Evolutionary conservation across 2,797 vertebrate genomes (phyloP), one percentile per base, ranked within the genome.

Genomic region (Sebastes glaucus): DNA sequence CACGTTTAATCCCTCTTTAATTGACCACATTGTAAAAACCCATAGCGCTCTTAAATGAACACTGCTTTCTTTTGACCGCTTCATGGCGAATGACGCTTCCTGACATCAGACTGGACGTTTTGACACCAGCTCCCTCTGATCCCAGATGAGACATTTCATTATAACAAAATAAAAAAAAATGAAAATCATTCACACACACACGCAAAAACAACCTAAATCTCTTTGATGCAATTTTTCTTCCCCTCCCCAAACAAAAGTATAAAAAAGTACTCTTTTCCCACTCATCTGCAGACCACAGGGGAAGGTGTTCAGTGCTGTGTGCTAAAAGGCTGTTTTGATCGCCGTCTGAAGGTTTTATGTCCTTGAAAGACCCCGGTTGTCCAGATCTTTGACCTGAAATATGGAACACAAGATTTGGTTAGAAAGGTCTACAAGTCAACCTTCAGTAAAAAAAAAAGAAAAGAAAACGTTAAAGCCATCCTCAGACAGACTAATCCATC

Each of bases 281-380:
- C 88, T 86, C 90, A 92, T 94, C 94, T 95, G 94, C 84, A 93
- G 90, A 93, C 95, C 95, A 90, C 94, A 95, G 95, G 95, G 92
- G 89, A 95, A 95, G 97, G 96, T 85, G 66, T 93, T 97, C 97
- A 97, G 97, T 97, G 97, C 94, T 90, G 94, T 94, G 85, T 76
- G 91, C 87, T 89, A 88, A 84, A 89, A 90, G 81, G 80, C 84
- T 68, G 74, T 81, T 78, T 87, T 81, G 59, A 78, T 23, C 62
- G 67, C 85, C 42, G 5, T 2, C 62, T n/a, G 4, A 77, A 79
- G 80, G 22, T 77, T 89, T 96, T 98, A 99, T 95, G 98, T 99
- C 93, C 98, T 96, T 1, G 98, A 99, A 82, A 99, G 95, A 67
- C 98, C 98, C 0, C 98, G 97, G 91, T 99, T 99, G 92, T 99